These are phyloP conservation scores for Zaprionus gabonicus DNA, from an alignment of 1,140 invertebrate genomes.

Conservation along the genomic window DNA sequence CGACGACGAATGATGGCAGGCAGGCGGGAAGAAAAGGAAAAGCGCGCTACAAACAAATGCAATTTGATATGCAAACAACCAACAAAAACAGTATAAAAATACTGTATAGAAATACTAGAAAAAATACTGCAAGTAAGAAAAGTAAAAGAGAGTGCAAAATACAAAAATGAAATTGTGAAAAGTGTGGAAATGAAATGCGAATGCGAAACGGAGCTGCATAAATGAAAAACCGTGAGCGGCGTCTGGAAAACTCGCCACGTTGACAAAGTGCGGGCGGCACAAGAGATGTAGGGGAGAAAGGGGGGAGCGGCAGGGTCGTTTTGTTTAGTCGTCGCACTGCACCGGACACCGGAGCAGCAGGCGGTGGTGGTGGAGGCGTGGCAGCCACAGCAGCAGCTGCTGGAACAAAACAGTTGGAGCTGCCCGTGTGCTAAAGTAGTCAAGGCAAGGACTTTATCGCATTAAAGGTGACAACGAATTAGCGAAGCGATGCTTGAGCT, in stretches of 20 bases:
- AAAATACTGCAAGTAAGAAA: constrained; percentile 5
- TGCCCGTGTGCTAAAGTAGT: constrained; percentile 13
- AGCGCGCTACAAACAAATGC: constrained; percentile 56
- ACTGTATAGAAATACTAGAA: constrained; percentile 11
- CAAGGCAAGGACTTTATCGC: constrained; percentile 10
- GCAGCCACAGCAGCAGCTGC: neutral
- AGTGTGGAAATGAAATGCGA: constrained; percentile 54
- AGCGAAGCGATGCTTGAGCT: constrained; percentile 27
- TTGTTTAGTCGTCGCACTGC: constrained; percentile 4
- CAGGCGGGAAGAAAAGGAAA: constrained; percentile 3
- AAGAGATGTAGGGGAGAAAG: neutral
- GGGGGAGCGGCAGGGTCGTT: neutral
- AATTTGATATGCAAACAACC: constrained; percentile 75
- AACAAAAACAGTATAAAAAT: constrained; percentile 26
- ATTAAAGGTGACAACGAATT: constrained; percentile 71
- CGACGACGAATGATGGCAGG: constrained; percentile 34
- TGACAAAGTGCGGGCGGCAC: constrained; percentile 10
- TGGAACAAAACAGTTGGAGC: neutral
- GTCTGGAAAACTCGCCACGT: constrained; percentile 31
- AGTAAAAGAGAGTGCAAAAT: constrained; percentile 9
- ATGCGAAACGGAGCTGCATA: constrained; percentile 39
- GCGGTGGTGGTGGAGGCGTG: neutral
- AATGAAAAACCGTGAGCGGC: constrained; percentile 42
- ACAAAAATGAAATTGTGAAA: constrained; percentile 31
- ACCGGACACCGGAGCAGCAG: neutral